These are phyloP conservation scores for Limnephilus auricula DNA, from an alignment of 2,888 invertebrate species.

Conservation along the genomic window DNA sequence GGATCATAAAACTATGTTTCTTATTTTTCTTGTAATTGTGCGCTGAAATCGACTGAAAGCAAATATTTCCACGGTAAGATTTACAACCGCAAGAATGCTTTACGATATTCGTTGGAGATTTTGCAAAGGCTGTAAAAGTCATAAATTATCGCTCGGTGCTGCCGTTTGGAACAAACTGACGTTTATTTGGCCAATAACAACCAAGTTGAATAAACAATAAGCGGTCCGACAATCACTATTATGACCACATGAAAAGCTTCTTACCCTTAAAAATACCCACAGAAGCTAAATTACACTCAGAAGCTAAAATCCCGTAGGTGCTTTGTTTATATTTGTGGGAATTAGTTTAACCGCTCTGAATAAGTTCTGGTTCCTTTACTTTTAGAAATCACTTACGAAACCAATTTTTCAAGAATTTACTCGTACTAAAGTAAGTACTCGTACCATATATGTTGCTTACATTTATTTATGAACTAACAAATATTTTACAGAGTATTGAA, in stretches of 20 bases:
- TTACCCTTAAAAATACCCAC: background rate
- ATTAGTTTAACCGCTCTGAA: background rate
- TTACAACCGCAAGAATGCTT: slow-evolving; percentile 18
- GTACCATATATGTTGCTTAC: too few relatives aligned
- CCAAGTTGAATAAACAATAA: background rate
- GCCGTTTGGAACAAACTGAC: slow-evolving; percentile 17
- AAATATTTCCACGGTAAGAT: background rate
- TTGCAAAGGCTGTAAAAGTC: slow-evolving; percentile 34
- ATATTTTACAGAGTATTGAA: too few relatives aligned
- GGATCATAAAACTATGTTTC: slow-evolving; percentile 24
- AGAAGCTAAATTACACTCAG: background rate
- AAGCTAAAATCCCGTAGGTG: background rate
- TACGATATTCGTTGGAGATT: slow-evolving; percentile 31
- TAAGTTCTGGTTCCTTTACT: background rate
- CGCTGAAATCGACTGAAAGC: background rate
- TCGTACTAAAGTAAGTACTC: too few relatives aligned
- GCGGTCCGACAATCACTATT: background rate
- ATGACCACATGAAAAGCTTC: background rate
- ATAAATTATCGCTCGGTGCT: background rate
- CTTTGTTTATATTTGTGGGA: background rate
- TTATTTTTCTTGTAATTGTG: background rate
- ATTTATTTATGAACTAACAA: too few relatives aligned
- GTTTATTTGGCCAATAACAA: slow-evolving; percentile 36
- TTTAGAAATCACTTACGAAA: background rate
- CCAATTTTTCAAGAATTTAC: background rate